Evolutionary conservation across 2,797 vertebrate species (phyloP).

Genomic region (Phyllotis vaccarum): DNA sequence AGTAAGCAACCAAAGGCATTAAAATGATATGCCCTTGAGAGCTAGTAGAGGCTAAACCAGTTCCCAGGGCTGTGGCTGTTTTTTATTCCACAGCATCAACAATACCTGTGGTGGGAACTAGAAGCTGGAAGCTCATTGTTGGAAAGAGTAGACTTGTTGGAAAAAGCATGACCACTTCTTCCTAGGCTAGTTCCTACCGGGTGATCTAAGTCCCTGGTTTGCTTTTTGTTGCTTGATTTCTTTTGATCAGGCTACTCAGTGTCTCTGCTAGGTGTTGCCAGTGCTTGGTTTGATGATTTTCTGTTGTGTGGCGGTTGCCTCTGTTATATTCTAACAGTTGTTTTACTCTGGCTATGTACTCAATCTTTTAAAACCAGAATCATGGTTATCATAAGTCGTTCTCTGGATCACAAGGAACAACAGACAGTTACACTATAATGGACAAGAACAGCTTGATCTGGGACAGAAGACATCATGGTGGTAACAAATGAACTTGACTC

Average conservation of each 20-base stretch:
- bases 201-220: background rate
- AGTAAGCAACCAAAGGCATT: background rate
- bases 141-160: background rate
- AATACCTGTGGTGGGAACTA: background rate
- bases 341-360: background rate
- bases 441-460: background rate
- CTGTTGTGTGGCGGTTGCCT: background rate
- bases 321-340: background rate
- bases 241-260: background rate
- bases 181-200: background rate
- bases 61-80: background rate
- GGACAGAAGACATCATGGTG: background rate
- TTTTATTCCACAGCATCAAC: background rate
- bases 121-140: background rate
- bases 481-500: background rate
- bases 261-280: background rate
- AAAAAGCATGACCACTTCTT: background rate
- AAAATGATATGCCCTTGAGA: background rate
- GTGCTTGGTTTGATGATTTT: background rate
- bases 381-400: background rate
- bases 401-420: background rate
- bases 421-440: background rate
- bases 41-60: background rate
- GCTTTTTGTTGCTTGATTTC: background rate
- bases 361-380: background rate